Base-by-base conservation (phyloP, 2,113 vertebrate genomes). In the Cheirogaleus medius region DNA sequence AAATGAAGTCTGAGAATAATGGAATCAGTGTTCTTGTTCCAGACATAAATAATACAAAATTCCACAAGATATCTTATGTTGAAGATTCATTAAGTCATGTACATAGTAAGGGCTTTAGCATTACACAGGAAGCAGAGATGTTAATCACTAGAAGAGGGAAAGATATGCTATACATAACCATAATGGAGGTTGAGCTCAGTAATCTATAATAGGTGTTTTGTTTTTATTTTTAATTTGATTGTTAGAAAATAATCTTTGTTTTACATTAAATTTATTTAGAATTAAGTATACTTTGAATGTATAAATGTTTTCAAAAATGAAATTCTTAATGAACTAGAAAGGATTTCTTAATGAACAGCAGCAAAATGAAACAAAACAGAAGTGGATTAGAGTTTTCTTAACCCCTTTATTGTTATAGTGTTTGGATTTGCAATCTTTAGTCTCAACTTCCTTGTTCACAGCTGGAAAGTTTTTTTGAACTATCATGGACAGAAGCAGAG, bases 391-490 rank as follows among this genome's bases (percentile, higher is more conserved):
- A 52, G 8, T 78, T 94, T 56, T 74, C 0, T 44, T 54, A 82
- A 56, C 3, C 1, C 9, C 42, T 89, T 52, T 6, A 77, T 0
- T 91, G 8, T 44, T 76, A 10, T 1, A 52, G 78, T 52, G 13
- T 34, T 17, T 10, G 86, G 32, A 87, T 83, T 86, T 64, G 6
- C 20, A 93, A 56, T 6, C 64, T 91, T 97, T 96, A 1, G 58
- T 39, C 66, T 95, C 39, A 60, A 6, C 8, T 71, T 78, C 74
- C 64, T 96, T 64, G 15, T 29, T 96, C 94, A 92, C 77, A 98
- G 49, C 37, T 87, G 87, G 11, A 96, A 0, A 8, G 25, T 78
- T 71, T 86, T 84, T 34, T 15, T 54, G n/a, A 47, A 90, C 56
- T 76, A 96, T 76, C 27, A 68, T 49, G 81, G 74, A 77, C 77